Percentiles rank a stretch among this genome's conserved stretches.
Conservation (phyloP, 1,140 invertebrate species). For the Yoshiicerus persimilis region DNA sequence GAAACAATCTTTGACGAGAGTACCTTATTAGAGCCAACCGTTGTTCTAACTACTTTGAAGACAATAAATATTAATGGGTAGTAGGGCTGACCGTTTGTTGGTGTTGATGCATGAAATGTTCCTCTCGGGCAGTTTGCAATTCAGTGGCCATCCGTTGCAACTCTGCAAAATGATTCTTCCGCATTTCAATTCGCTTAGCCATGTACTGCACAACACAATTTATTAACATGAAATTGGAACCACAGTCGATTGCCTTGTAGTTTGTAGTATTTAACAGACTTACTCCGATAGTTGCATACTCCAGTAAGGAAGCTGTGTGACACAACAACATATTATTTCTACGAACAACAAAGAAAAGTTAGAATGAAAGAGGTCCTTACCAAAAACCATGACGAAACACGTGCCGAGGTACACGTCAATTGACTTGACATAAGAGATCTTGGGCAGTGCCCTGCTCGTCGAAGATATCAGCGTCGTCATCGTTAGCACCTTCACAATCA, state of each 20-base stretch:
- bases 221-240: no score
- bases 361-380: background rate
- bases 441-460: constrained; percentile 94
- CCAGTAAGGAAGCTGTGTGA: constrained; percentile 4
- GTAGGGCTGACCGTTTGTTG: constrained; percentile 14
- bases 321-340: background rate
- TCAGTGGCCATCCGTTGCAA: constrained; percentile 86
- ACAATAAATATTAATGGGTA: background rate
- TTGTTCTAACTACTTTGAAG: background rate
- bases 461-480: constrained; percentile 99
- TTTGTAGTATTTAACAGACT: no score
- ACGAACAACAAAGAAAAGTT: background rate
- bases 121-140: constrained; percentile 62
- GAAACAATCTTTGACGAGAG: background rate
- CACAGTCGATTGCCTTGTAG: no score
- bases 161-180: constrained; percentile 82
- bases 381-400: constrained; percentile 97
- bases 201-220: constrained; percentile 63
- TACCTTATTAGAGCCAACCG: no score
- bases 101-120: constrained; percentile 31
- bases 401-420: constrained; percentile 97
- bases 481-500: constrained; percentile 72
- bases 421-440: constrained; percentile 97
- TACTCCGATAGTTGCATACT: constrained; percentile 85
- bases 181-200: constrained; percentile 92